phyloP scores from a whole-genome alignment of 2,113 vertebrate genomes.

The Tretioscincus oriximinensis region DNA sequence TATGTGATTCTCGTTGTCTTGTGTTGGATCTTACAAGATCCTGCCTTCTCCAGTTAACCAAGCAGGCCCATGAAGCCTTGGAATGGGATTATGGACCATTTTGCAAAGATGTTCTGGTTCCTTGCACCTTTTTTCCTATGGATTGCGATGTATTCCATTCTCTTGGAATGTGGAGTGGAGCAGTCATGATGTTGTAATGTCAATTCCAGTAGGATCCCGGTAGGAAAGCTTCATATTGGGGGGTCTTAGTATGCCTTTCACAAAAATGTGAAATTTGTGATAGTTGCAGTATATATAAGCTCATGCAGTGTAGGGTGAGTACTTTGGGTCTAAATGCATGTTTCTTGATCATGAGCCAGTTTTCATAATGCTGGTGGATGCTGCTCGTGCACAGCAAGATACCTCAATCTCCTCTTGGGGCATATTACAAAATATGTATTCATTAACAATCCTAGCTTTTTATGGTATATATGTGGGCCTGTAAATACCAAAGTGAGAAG shows the following conservation, averaged over 20 bases:
- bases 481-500: constrained; percentile 7
- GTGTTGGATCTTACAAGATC: too few species aligned
- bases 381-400: background rate
- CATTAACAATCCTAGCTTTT: constrained; percentile 5
- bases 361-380: constrained; percentile 17
- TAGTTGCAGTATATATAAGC: background rate
- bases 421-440: constrained; percentile 27
- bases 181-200: too few species aligned
- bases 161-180: too few species aligned
- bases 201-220: too few species aligned
- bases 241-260: background rate
- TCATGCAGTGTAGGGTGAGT: background rate
- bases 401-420: background rate
- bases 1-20: too few species aligned
- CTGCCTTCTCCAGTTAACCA: too few species aligned
- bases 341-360: constrained; percentile 2
- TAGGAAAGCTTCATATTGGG: background rate
- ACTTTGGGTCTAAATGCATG: constrained; percentile 14
- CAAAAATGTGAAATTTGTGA: background rate
- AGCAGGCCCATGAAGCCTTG: too few species aligned
- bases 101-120: too few species aligned
- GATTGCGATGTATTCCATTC: too few species aligned
- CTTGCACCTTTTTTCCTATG: too few species aligned
- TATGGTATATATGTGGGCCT: constrained; percentile 6
- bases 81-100: too few species aligned